phyloP scores from a whole-genome alignment of 2,113 vertebrate genomes.

The Saguinus imperator region DNA sequence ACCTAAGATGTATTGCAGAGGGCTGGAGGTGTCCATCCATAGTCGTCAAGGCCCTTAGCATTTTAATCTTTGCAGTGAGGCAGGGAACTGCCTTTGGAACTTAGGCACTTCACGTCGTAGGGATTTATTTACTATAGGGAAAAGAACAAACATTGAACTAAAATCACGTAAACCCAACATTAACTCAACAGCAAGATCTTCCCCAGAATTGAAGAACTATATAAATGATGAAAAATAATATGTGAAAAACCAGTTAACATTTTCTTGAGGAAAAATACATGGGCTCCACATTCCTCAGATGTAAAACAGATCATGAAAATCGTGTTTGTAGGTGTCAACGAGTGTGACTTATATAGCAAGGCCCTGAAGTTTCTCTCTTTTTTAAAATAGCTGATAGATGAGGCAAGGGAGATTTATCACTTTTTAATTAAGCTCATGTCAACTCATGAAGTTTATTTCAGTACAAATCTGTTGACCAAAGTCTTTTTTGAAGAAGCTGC shows the following conservation, averaged over 20 bases:
- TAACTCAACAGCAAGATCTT: neutral
- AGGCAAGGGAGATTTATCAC: slow-evolving; percentile 71
- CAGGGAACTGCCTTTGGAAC: neutral
- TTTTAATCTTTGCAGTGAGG: neutral
- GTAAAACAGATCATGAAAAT: slow-evolving; percentile 45
- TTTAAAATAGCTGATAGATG: slow-evolving; percentile 71
- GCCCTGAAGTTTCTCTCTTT: slow-evolving; percentile 38
- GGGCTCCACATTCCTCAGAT: neutral
- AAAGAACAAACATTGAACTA: neutral
- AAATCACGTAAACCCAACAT: neutral
- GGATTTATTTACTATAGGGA: neutral
- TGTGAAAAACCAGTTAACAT: neutral
- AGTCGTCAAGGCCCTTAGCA: neutral
- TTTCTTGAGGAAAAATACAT: neutral
- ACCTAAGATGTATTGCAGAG: neutral
- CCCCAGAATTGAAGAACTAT: neutral
- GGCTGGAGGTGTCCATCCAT: neutral
- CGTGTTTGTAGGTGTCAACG: slow-evolving; percentile 37
- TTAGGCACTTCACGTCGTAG: neutral
- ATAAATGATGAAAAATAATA: neutral
- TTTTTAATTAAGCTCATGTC: slow-evolving; percentile 79
- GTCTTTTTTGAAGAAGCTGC: slow-evolving; percentile 68
- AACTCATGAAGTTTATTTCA: slow-evolving; percentile 75
- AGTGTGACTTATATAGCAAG: slow-evolving; percentile 31
- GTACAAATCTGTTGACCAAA: slow-evolving; percentile 76